A percentile compares a stretch with the other conserved stretches of the same genome.
Conservation (phyloP, 2,888 invertebrate genomes). For the Andricus curvator region DNA sequence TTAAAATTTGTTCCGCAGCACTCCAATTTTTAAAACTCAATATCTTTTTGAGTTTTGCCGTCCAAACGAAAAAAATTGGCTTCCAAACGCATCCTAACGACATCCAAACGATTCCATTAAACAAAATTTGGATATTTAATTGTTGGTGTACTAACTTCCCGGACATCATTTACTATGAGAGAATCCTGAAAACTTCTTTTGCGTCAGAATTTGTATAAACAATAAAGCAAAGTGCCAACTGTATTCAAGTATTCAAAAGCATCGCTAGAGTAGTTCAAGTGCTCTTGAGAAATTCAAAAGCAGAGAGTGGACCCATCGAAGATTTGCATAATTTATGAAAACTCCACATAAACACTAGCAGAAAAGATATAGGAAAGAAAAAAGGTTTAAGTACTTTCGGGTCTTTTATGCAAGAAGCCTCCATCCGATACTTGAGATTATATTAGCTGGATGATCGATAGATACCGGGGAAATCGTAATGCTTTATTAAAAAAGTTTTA, state of each 20-base stretch:
- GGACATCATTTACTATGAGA: not conserved
- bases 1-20: no score
- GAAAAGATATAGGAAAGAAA: not conserved
- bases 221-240: not conserved
- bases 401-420: not conserved
- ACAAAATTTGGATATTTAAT: no score
- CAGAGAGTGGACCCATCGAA: conserved; percentile 5
- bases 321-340: conserved; percentile 22
- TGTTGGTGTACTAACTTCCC: no score
- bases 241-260: conserved; percentile 13
- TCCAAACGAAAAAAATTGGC: no score
- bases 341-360: conserved; percentile 1
- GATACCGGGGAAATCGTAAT: not conserved
- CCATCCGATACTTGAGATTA: not conserved
- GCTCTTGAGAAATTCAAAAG: conserved; percentile 26
- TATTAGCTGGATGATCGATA: not conserved
- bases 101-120: no score
- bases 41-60: no score
- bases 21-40: no score
- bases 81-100: no score
- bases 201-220: not conserved
- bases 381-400: not conserved
- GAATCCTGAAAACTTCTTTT: not conserved
- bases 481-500: not conserved
- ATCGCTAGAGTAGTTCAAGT: conserved; percentile 15